Evolutionary conservation across 2,113 vertebrate genomes (phyloP).

Genomic region (Mormoops blainvillei): DNA sequence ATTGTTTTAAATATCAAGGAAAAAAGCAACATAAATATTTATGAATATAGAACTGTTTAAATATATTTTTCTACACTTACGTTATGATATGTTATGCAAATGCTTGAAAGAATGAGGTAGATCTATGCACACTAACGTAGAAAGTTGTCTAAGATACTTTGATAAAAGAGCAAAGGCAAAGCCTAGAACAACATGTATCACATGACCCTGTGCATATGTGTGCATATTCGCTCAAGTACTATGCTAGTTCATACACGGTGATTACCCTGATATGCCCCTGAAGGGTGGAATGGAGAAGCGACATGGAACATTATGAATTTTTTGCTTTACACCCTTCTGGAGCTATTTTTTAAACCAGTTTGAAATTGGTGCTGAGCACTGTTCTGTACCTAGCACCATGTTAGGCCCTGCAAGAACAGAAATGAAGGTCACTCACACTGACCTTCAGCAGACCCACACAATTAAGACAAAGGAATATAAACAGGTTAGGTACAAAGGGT

Average conservation of each 20-base stretch:
- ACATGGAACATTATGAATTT: not conserved
- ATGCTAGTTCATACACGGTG: not conserved
- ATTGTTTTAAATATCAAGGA: not conserved
- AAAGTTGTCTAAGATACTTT: not conserved
- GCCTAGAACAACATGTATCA: not conserved
- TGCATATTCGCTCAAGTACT: not conserved
- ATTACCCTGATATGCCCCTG: not conserved
- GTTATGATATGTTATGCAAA: not conserved
- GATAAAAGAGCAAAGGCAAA: not conserved
- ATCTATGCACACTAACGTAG: not conserved
- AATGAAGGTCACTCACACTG: not conserved
- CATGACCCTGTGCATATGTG: not conserved
- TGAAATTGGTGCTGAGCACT: not conserved
- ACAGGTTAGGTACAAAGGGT: rapidly evolving
- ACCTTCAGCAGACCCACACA: not conserved
- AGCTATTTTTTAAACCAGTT: not conserved
- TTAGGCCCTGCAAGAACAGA: not conserved
- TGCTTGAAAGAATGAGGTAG: not conserved
- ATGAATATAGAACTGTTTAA: not conserved
- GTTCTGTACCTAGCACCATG: not conserved
- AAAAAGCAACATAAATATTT: not conserved
- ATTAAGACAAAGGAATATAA: not conserved
- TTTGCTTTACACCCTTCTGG: not conserved
- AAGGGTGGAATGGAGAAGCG: not conserved
- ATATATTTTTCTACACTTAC: not conserved